Conservation (phyloP, 2,113 vertebrate species). For the Calyptomena viridis region DNA sequence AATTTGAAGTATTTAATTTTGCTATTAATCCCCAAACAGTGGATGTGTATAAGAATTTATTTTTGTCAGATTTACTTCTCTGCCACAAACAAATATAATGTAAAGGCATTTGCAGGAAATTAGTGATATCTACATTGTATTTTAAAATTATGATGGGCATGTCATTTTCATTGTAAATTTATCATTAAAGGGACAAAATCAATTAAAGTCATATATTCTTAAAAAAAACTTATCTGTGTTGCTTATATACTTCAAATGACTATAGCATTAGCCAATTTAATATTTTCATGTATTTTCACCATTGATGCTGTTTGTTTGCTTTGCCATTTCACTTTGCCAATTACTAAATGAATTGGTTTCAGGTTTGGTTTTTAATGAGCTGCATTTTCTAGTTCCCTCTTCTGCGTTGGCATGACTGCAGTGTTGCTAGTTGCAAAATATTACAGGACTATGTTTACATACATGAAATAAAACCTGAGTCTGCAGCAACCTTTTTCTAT, state of each 20-base stretch:
- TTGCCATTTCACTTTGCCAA: background rate
- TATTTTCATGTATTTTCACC: background rate
- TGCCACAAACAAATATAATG: background rate
- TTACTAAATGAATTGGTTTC: background rate
- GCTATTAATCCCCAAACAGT: background rate
- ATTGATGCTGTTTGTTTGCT: background rate
- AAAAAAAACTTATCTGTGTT: constrained; percentile 33
- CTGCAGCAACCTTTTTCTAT: background rate
- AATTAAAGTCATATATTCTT: constrained; percentile 65
- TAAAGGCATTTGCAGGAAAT: constrained; percentile 27
- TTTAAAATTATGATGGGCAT: constrained; percentile 26
- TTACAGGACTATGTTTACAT: background rate
- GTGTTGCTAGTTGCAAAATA: background rate
- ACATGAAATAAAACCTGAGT: background rate
- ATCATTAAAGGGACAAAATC: constrained; percentile 53
- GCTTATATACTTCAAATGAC: constrained; percentile 34
- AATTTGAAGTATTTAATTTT: background rate
- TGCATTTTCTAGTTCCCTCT: background rate
- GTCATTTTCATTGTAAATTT: constrained; percentile 64
- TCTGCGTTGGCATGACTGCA: background rate
- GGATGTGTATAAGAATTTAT: background rate
- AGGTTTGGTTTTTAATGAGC: background rate
- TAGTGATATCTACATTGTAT: background rate
- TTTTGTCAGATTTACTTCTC: constrained; percentile 5
- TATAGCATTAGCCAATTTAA: background rate